Conservation (phyloP, 2,888 invertebrate genomes). For the Euplagia quadripunctaria region DNA sequence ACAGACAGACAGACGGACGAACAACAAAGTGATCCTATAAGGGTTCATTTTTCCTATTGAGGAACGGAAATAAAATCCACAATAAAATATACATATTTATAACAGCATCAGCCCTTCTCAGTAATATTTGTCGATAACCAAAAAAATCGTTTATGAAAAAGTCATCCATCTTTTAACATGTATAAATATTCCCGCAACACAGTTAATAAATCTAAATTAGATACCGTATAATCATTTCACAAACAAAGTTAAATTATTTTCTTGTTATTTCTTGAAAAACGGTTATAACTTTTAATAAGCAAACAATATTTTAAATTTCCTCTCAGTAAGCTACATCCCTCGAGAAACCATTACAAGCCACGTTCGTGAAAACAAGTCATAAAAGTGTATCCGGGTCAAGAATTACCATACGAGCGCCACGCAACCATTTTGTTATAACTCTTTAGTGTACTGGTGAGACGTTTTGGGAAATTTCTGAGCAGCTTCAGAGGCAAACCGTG, state of each 20-base stretch:
- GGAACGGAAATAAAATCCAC: too few species aligned
- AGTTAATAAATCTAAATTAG: not conserved
- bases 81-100: not conserved
- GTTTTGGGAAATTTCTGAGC: not conserved
- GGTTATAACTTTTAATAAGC: not conserved
- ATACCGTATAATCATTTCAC: not conserved
- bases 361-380: slow-evolving; percentile 26
- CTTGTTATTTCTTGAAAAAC: not conserved
- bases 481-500: not conserved
- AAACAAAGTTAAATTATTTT: not conserved
- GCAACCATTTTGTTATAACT: not conserved
- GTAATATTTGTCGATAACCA: not conserved
- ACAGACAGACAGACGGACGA: too few species aligned
- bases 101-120: not conserved
- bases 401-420: slow-evolving; percentile 7
- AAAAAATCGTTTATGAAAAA: not conserved
- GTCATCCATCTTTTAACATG: not conserved
- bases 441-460: not conserved
- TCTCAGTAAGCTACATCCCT: slow-evolving; percentile 4
- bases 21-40: too few species aligned
- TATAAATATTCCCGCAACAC: not conserved
- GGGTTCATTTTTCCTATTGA: too few species aligned
- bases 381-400: not conserved
- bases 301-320: not conserved
- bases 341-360: slow-evolving; percentile 24